Evolutionary conservation across 2,113 vertebrate species (phyloP), one percentile per base, ranked within the genome.

Genomic region (Monopterus albus): DNA sequence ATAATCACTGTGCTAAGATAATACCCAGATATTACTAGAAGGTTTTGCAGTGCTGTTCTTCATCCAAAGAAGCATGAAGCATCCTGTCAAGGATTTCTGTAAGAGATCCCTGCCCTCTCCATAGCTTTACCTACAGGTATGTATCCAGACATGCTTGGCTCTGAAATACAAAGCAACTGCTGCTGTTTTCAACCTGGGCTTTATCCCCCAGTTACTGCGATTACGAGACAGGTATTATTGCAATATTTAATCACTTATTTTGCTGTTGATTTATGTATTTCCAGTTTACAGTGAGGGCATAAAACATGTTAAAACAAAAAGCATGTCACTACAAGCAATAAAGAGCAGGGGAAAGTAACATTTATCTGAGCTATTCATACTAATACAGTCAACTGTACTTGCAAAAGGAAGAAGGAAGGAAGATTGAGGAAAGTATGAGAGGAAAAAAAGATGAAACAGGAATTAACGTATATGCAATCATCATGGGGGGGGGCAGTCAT

Each of bases 1-100:
- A 55, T 75, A 45, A 56, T 65, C 74, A 8, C 51, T 49, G 43
- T 51, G 64, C 42, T 33, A 13, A 25, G 40, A 75, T 68, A 47
- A 72, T 50, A 60, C 9, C 51, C 20, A 21, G 58, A 60, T 60
- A 64, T 40, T 38, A 51, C 38, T 49, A 39, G n/a, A 67, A 46
- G 26, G 45, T 25, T 65, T 53, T 15, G 45, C 0, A 33, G 46
- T 68, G 29, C n/a, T 2, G 33, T 28, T 77, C 57, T 49, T 72
- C 45, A 52, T 25, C 25, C 23, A 74, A 28, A 70, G 36, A 58
- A 47, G 64, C 2, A 31, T 38, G 2, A 72, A 55, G 26, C 11
- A 40, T 45, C 33, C 47, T 36, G 10, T 63, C 40, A 68, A 42
- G 18, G 36, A 26, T 17, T 69, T 78, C 23, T 40, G 15, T 35